phyloP scores from a whole-genome alignment of 1,140 invertebrate species.

The Onthophagus taurus region DNA sequence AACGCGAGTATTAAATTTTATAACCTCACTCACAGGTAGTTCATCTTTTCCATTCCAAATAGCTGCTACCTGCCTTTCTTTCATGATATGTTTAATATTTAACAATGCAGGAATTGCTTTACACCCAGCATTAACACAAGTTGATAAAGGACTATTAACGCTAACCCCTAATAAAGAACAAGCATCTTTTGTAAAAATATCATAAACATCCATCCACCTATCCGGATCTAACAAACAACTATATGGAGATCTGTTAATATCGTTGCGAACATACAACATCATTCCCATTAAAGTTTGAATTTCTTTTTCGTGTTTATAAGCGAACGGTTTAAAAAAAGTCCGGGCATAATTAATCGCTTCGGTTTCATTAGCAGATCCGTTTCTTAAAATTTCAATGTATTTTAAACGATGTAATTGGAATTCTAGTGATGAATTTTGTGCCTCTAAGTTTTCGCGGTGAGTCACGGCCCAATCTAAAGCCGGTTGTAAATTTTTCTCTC shows the following conservation, averaged over 20 bases:
- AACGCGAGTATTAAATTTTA: not conserved
- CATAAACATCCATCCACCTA: slow-evolving; percentile 67
- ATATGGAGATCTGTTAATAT: slow-evolving; percentile 74
- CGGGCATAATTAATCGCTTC: slow-evolving; percentile 84
- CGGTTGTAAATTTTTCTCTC: slow-evolving; percentile 65
- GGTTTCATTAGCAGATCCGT: slow-evolving; percentile 54
- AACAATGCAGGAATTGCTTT: slow-evolving; percentile 86
- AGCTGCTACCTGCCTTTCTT: slow-evolving; percentile 84
- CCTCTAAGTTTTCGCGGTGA: slow-evolving; percentile 51
- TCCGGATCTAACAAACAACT: slow-evolving; percentile 65
- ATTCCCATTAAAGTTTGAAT: slow-evolving; percentile 85
- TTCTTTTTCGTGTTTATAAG: slow-evolving; percentile 70
- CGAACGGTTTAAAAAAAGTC: slow-evolving; percentile 74
- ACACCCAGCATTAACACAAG: slow-evolving; percentile 81
- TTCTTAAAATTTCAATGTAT: slow-evolving; percentile 46
- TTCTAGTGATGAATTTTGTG: slow-evolving; percentile 68
- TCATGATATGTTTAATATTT: slow-evolving; percentile 94
- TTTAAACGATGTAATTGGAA: slow-evolving; percentile 70
- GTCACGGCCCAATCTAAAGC: slow-evolving; percentile 69
- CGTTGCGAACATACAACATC: slow-evolving; percentile 70
- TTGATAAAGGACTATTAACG: slow-evolving; percentile 62
- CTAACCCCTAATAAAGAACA: slow-evolving; percentile 83
- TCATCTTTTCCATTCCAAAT: slow-evolving; percentile 96
- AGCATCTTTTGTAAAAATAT: slow-evolving; percentile 87
- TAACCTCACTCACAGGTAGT: slow-evolving; percentile 67